phyloP scores from a whole-genome alignment of 2,888 invertebrate genomes.

The Caenorhabditis sinica region DNA sequence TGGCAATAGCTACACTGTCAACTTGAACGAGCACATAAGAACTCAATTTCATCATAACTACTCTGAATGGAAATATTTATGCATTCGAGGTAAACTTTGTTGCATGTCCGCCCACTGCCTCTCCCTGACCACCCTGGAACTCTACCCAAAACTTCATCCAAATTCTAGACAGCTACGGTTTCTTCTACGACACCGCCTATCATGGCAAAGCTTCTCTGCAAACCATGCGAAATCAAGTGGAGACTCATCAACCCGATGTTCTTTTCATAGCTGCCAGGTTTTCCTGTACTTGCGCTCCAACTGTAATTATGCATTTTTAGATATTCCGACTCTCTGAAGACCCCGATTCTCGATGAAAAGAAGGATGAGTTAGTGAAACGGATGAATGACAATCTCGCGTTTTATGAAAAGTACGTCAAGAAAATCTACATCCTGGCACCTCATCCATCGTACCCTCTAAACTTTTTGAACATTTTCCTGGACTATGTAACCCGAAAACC shows the following conservation, averaged over 20 bases:
- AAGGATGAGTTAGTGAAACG: conserved; percentile 5
- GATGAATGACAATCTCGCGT: conserved; percentile 33
- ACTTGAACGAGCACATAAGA: conserved; percentile 12
- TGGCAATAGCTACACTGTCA: conserved; percentile 38
- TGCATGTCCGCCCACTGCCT: no score
- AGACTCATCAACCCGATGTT: conserved; percentile 18
- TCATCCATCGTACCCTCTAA: conserved; percentile 12
- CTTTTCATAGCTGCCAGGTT: conserved; percentile 21
- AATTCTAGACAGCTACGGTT: conserved; percentile 15
- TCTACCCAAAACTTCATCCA: not conserved
- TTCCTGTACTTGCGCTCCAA: no score
- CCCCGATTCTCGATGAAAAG: conserved; percentile 10
- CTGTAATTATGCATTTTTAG: not conserved
- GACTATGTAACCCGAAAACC: conserved; percentile 18
- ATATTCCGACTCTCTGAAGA: not conserved
- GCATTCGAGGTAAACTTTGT: conserved; percentile 12
- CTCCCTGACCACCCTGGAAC: no score
- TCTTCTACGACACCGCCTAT: conserved; percentile 12
- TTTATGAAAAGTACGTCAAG: conserved; percentile 18
- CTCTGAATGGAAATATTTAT: conserved; percentile 18
- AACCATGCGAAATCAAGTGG: conserved; percentile 14
- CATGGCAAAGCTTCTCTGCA: not conserved
- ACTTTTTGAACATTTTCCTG: conserved; percentile 22
- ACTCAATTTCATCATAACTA: conserved; percentile 35
- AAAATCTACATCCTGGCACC: conserved; percentile 31